A percentile compares a stretch with the other conserved stretches of the same genome.
Conservation (phyloP, 1,140 invertebrate genomes). For the Drosophila asahinai region DNA sequence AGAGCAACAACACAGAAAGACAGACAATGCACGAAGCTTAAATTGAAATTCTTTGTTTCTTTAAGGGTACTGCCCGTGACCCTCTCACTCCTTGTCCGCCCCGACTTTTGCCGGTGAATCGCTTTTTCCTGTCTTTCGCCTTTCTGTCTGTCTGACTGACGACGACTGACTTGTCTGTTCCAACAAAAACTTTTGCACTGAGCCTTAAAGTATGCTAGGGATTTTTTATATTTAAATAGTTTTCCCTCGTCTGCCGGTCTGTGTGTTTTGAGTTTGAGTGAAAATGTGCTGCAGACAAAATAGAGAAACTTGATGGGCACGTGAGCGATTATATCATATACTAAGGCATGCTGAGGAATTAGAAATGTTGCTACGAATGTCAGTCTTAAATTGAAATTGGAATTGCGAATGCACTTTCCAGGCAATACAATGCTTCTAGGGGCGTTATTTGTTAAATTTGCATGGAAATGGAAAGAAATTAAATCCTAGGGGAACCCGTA, state of each 20-base stretch:
- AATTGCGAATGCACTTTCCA: conserved; percentile 5
- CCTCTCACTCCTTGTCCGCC: not conserved
- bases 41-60: conserved; percentile 82
- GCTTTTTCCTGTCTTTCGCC: not conserved
- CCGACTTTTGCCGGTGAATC: conserved; percentile 8
- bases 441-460: not conserved
- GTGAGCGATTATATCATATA: conserved; percentile 12
- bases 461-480: not conserved
- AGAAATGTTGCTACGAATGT: conserved; percentile 25
- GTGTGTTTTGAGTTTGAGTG: conserved; percentile 7
- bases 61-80: conserved; percentile 45
- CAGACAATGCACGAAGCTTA: conserved; percentile 56
- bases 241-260: conserved; percentile 12
- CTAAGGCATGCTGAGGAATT: conserved; percentile 22
- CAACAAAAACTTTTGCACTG: conserved; percentile 40
- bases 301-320: conserved; percentile 41
- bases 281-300: conserved; percentile 26
- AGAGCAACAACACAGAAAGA: not conserved
- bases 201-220: conserved; percentile 66
- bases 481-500: not conserved
- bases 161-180: conserved; percentile 21
- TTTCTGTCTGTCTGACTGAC: conserved; percentile 11
- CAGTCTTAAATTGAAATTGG: conserved; percentile 19
- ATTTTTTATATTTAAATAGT: conserved; percentile 62
- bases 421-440: not conserved